Conservation (phyloP, 2,113 vertebrate genomes). For the Seriola rivoliana region DNA sequence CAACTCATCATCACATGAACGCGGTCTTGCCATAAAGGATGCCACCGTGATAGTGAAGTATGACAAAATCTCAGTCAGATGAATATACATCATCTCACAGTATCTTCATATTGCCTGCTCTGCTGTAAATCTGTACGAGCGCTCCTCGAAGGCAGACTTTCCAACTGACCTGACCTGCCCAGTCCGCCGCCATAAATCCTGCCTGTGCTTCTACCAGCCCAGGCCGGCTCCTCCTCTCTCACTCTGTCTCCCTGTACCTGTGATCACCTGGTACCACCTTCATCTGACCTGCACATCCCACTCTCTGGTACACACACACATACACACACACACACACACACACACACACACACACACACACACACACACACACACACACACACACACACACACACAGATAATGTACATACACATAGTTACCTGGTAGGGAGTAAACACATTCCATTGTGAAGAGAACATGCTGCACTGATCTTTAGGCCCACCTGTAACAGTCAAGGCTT, state of each 20-base stretch:
- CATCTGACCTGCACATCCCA: slow-evolving; percentile 58
- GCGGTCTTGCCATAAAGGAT: background rate
- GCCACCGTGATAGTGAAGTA: background rate
- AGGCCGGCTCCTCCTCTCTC: slow-evolving; percentile 35
- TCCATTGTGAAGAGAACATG: slow-evolving; percentile 43
- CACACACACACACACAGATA: background rate
- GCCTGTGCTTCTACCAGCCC: background rate
- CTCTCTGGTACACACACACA: slow-evolving; percentile 14
- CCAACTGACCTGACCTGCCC: background rate
- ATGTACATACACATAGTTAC: slow-evolving; percentile 35
- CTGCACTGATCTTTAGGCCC: slow-evolving; percentile 36
- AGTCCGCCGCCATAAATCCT: background rate
- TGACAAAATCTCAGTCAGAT: background rate
- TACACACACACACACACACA: too few species aligned
- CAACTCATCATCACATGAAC: background rate
- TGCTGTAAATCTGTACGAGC: background rate
- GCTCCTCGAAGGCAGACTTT: background rate
- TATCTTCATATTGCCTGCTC: background rate
- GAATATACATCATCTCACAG: too few species aligned
- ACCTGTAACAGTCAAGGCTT: slow-evolving; percentile 43
- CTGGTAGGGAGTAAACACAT: slow-evolving; percentile 71
- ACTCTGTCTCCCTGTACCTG: slow-evolving; percentile 74
- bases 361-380: too few species aligned
- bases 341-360: too few species aligned
- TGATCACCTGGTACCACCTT: slow-evolving; percentile 78